A percentile compares a stretch with the other conserved stretches of the same genome.
phyloP scores from a whole-genome alignment of 2,113 vertebrate species.

The Silurus asotus region DNA sequence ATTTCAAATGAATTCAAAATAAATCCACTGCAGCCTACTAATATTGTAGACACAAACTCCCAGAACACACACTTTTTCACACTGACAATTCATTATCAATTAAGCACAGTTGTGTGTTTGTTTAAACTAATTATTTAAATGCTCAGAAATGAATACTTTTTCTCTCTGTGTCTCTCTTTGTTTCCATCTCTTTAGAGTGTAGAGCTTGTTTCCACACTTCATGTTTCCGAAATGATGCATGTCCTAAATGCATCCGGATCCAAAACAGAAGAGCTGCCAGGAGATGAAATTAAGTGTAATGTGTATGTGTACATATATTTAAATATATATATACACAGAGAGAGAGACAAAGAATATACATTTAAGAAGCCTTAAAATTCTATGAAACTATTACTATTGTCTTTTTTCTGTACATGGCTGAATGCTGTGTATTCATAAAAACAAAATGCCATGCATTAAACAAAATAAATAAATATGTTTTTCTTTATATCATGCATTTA shows the following conservation, averaged over 20 bases:
- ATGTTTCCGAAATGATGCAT: slow-evolving; percentile 39
- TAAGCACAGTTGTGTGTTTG: no score
- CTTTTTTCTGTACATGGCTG: neutral
- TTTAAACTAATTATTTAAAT: neutral
- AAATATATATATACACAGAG: no score
- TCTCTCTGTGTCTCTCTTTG: neutral
- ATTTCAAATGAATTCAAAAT: no score
- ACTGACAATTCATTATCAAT: no score
- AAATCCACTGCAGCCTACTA: no score
- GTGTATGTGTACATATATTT: neutral
- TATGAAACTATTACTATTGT: neutral
- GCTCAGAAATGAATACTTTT: neutral
- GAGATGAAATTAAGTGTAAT: neutral
- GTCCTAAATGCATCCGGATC: slow-evolving; percentile 45
- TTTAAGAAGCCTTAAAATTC: neutral
- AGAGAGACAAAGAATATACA: no score
- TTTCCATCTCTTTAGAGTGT: slow-evolving; percentile 34
- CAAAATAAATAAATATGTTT: neutral
- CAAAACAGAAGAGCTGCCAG: slow-evolving; percentile 31
- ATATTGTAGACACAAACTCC: no score
- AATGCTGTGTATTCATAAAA: slow-evolving; percentile 28
- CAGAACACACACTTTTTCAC: no score
- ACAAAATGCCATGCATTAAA: slow-evolving; percentile 24
- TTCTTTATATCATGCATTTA: neutral
- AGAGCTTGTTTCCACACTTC: slow-evolving; percentile 48